Base-by-base conservation (phyloP, 2,888 invertebrate species). In the Timema cristinae region DNA sequence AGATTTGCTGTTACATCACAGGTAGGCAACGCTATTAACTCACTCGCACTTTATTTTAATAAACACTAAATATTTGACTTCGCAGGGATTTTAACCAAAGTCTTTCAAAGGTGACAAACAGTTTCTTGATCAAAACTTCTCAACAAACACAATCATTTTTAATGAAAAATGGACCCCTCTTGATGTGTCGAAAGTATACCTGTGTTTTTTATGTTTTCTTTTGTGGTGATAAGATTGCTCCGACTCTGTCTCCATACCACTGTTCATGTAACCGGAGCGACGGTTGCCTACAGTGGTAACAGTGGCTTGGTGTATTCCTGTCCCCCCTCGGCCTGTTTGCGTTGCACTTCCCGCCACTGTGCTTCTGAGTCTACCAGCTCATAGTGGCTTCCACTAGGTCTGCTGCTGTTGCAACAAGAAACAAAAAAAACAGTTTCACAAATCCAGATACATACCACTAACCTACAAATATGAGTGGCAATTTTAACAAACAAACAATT, bases 311-410 rank as follows among this genome's bases (percentile, higher is more conserved):
- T 92, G 87, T 71, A 88, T 86, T 63, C 84, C 84, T 73, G 83
- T 84, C 69, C 84, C 84, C 81, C 84, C 75, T 86, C 85, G 61
- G 90, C 89, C 79, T 90, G 89, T 78, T 91, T 89, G 78, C 90
- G 88, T 81, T 94, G 90, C 66, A 93, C 92, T 83, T 95, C 94
- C 77, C 91, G 90, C 95, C 95, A 95, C 81, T 95, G 95, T 70
- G 90, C 89, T 77, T 92, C 93, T 8, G 94, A 94, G 80, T 95
- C 94, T 67, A 95, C 90, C 78, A 95, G 85, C 82, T 94, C 94
- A 72, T 87, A 86, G 75, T 83, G 82, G 73, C 81, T 75, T 73
- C 77, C 74, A 74, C 77, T 73, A 73, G 76, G 76, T 52, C 76
- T 76, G 71, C 11, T 32, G 32, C 32, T 32, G 32, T 4, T 32